A percentile compares a stretch with the other conserved stretches of the same genome.
phyloP scores from a whole-genome alignment of 2,888 invertebrate genomes.

The Cheilosia scutellata region DNA sequence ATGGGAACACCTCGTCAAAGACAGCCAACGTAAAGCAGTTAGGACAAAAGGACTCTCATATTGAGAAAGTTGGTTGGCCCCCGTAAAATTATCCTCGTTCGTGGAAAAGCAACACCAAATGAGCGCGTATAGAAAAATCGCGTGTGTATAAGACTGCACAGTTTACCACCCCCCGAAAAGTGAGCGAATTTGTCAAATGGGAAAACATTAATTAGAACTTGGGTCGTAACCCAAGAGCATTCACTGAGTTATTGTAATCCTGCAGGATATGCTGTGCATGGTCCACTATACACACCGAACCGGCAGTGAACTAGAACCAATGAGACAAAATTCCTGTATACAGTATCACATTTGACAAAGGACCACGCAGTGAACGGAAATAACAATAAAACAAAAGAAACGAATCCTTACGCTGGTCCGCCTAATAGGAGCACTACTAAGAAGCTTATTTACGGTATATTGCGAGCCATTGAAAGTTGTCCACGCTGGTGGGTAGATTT shows the following conservation, averaged over 20 bases:
- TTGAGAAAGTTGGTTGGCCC: conserved; percentile 30
- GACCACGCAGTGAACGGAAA: conserved; percentile 70
- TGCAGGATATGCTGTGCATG: conserved; percentile 64
- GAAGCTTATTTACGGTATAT: conserved; percentile 66
- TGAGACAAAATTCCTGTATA: conserved; percentile 75
- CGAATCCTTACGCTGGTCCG: conserved; percentile 68
- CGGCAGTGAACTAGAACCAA: conserved; percentile 54
- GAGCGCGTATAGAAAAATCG: conserved; percentile 76
- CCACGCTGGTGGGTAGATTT: conserved; percentile 61
- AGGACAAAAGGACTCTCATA: conserved; percentile 63
- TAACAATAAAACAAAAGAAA: conserved; percentile 75
- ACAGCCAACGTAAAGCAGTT: conserved; percentile 28
- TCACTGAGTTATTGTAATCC: conserved; percentile 78
- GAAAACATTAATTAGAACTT: conserved; percentile 79
- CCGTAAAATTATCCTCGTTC: conserved; percentile 49
- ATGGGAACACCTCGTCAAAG: conserved; percentile 80
- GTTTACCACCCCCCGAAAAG: conserved; percentile 8
- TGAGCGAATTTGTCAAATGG: conserved; percentile 78
- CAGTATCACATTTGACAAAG: conserved; percentile 58
- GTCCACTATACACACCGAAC: conserved; percentile 38
- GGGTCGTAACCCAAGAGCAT: conserved; percentile 77
- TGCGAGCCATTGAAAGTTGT: conserved; percentile 73
- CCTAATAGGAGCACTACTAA: conserved; percentile 12
- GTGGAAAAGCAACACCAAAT: conserved; percentile 41
- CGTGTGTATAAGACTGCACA: conserved; percentile 67